A percentile compares a stretch with the other conserved stretches of the same genome.
phyloP scores from a whole-genome alignment of 2,113 vertebrate species.

The Mobula hypostoma region DNA sequence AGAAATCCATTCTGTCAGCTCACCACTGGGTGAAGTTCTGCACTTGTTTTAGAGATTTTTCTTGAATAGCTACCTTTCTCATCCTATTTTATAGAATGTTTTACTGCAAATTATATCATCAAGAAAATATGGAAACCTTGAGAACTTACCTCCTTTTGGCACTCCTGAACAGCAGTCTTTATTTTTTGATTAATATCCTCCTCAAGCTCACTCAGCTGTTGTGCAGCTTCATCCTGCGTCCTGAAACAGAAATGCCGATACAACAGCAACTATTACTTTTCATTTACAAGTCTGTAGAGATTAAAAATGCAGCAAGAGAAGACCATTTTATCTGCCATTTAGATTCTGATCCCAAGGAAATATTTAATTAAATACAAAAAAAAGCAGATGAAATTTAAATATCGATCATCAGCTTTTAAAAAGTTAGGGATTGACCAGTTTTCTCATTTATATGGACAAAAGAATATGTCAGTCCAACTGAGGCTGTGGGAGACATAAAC shows the following conservation, averaged over 20 bases:
- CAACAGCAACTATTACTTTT: background rate
- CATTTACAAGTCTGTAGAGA: background rate
- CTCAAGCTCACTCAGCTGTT: constrained; percentile 86
- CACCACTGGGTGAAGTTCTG: background rate
- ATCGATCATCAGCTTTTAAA: background rate
- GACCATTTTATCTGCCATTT: background rate
- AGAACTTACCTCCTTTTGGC: constrained; percentile 67
- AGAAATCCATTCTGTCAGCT: background rate
- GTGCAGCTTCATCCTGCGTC: constrained; percentile 85
- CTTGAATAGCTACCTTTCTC: background rate
- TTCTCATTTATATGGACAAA: too few relatives aligned
- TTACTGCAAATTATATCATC: background rate
- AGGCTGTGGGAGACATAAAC: background rate
- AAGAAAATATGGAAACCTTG: background rate
- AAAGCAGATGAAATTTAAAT: background rate
- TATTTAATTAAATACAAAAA: background rate
- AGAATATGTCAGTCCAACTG: background rate
- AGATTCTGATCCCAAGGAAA: background rate
- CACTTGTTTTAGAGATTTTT: background rate
- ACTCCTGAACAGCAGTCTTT: constrained; percentile 70
- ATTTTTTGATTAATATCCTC: constrained; percentile 96
- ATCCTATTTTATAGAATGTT: background rate
- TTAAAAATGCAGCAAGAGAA: background rate
- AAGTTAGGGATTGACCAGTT: background rate
- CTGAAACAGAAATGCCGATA: constrained; percentile 54